A percentile compares a stretch with the other conserved stretches of the same genome.
Evolutionary conservation across 2,888 invertebrate species (phyloP).

Genomic region (Maniola hyperantus): DNA sequence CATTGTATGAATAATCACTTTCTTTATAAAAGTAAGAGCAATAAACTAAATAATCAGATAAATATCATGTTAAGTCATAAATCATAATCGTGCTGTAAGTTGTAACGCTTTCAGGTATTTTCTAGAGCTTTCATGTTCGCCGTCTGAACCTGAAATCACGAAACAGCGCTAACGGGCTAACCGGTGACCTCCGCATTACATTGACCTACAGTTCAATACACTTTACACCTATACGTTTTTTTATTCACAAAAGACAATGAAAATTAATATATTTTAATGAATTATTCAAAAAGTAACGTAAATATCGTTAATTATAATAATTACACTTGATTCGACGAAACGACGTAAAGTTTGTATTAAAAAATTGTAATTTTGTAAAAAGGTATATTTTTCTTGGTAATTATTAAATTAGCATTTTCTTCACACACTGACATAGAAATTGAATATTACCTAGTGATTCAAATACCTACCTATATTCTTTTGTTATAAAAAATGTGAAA

Average conservation of each 20-base stretch:
- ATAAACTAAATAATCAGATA: conserved; percentile 3
- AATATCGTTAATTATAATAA: conserved; percentile 3
- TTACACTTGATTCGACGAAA: conserved; percentile 2
- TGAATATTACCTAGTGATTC: too few species aligned
- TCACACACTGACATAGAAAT: background rate
- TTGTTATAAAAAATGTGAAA: background rate
- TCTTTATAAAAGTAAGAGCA: background rate
- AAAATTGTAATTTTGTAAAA: background rate
- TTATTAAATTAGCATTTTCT: background rate
- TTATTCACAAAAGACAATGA: conserved; percentile 6
- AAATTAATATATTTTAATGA: background rate
- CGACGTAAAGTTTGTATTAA: background rate
- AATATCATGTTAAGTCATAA: conserved; percentile 6
- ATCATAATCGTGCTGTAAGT: conserved; percentile 11
- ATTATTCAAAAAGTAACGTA: background rate
- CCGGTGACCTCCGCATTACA: conserved; percentile 50
- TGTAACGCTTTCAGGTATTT: conserved; percentile 11
- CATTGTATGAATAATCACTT: too few species aligned
- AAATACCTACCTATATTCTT: too few species aligned
- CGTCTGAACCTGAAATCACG: conserved; percentile 47
- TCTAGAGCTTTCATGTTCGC: conserved; percentile 32
- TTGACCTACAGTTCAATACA: conserved; percentile 58
- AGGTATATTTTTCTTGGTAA: background rate
- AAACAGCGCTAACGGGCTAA: conserved; percentile 33
- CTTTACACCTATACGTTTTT: conserved; percentile 39